Evolutionary conservation across 2,888 invertebrate species (phyloP), one percentile per base, ranked within the genome.

Genomic region (Tenthredo mesomela): DNA sequence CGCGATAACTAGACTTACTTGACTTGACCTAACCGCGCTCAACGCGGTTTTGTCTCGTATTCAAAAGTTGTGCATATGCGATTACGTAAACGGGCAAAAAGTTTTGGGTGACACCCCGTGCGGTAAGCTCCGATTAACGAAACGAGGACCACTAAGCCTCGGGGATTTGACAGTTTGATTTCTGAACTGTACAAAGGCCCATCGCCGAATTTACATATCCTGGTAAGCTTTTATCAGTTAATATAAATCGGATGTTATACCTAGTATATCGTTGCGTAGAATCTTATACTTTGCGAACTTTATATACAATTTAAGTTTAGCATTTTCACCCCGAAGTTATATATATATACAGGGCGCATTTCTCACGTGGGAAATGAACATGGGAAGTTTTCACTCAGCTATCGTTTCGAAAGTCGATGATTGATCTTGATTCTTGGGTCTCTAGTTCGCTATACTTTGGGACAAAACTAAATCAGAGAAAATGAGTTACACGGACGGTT

Each of bases 51-150:
- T 61, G 61, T 54, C 25, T 61, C 25, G 0, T 12, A 4, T 6
- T 43, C 71, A 18, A 73, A 43, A 21, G 71, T 29, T 37, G 1
- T 73, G 21, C 15, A 9, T 43, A 9, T 43, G 10, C 71, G 71
- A 73, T 73, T 73, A 73, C 43, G 12, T 18, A 40, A 73, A 73
- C n/a, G 18, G 6, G 21, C 40, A 21, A 25, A 73, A 73, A 73
- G 71, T 73, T 73, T 73, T n/a, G n/a, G 40, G 71, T 21, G 43
- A 73, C 71, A 73, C 43, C 43, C n/a, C 67, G 33, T 67, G 12
- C 67, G 29, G 29, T 67, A 67, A 67, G 33, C 67, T 67, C 33
- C 67, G 67, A 67, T 67, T 67, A 67, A 67, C 67, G 33, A 18
- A 67, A 67, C 25, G 67, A 67, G 18, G 15, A 29, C 67, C 33